These are phyloP conservation scores for Acrobasis suavella DNA, from an alignment of 2,888 invertebrate genomes.

Conservation along the genomic window DNA sequence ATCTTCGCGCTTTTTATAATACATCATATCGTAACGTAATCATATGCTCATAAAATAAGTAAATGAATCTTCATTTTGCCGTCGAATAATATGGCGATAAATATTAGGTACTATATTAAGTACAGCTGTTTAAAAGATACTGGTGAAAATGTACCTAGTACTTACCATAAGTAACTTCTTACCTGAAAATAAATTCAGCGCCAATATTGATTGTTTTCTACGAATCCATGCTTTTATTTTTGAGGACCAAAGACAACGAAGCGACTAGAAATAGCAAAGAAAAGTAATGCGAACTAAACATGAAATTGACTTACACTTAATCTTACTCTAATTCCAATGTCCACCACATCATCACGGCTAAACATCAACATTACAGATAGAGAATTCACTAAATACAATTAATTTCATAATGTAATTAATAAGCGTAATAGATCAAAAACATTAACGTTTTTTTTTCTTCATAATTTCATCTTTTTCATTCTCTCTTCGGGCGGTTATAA, in stretches of 20 bases:
- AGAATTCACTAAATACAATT: conserved; percentile 74
- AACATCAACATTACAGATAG: conserved; percentile 73
- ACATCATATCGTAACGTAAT: too few species aligned
- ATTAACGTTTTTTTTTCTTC: conserved; percentile 67
- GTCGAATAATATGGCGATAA: too few species aligned
- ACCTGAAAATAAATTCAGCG: conserved; percentile 17
- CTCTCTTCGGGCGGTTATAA: conserved; percentile 40
- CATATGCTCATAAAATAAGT: too few species aligned
- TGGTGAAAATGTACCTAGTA: conserved; percentile 19
- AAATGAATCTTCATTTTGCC: too few species aligned
- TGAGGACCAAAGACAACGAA: conserved; percentile 17
- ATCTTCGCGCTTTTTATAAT: neutral
- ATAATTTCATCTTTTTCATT: conserved; percentile 39
- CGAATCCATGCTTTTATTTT: neutral
- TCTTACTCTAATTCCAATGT: conserved; percentile 37
- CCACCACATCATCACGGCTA: conserved; percentile 62
- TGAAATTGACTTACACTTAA: conserved; percentile 29
- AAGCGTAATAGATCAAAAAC: conserved; percentile 82
- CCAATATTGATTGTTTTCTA: conserved; percentile 5
- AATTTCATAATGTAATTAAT: conserved; percentile 76
- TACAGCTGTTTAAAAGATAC: conserved; percentile 26
- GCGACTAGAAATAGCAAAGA: conserved; percentile 22
- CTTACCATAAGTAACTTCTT: neutral
- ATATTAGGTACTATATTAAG: conserved; percentile 18
- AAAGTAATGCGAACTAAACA: conserved; percentile 24